phyloP scores from a whole-genome alignment of 2,888 invertebrate species.

The Lampropteryx suffumata region DNA sequence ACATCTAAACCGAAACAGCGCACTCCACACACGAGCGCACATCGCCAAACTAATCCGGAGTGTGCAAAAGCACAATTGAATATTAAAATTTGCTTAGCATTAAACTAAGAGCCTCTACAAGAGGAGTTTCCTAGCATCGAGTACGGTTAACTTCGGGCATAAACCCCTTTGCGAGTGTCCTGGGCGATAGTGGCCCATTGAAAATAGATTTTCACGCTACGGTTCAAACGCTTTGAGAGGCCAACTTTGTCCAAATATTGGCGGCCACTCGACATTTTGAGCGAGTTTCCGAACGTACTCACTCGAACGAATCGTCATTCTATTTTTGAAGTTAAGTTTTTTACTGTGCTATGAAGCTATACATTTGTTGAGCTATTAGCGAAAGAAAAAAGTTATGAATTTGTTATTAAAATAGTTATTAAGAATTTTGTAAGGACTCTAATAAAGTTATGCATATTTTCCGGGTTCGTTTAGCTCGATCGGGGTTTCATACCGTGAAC shows the following conservation, averaged over 20 bases:
- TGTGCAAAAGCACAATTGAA: constrained; percentile 74
- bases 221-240: constrained; percentile 62
- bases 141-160: constrained; percentile 69
- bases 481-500: constrained; percentile 20
- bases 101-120: constrained; percentile 62
- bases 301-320: constrained; percentile 28
- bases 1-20: constrained; percentile 21
- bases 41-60: constrained; percentile 25
- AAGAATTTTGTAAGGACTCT: constrained; percentile 3
- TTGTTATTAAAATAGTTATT: constrained; percentile 2
- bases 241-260: constrained; percentile 73
- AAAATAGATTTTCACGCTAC: constrained; percentile 82
- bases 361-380: neutral
- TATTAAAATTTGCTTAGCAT: constrained; percentile 80
- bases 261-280: constrained; percentile 39
- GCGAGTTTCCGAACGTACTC: constrained; percentile 43
- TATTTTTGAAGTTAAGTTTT: constrained; percentile 20
- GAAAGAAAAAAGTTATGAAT: neutral
- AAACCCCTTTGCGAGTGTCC: constrained; percentile 75
- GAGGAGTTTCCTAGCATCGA: constrained; percentile 67
- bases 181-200: constrained; percentile 79
- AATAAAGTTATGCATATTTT: constrained; percentile 2
- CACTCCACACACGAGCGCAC: constrained; percentile 20
- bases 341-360: constrained; percentile 4
- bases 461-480: constrained; percentile 10